A percentile compares a stretch with the other conserved stretches of the same genome.
phyloP scores from a whole-genome alignment of 2,888 invertebrate species.

The Leptinotarsa haldemani region DNA sequence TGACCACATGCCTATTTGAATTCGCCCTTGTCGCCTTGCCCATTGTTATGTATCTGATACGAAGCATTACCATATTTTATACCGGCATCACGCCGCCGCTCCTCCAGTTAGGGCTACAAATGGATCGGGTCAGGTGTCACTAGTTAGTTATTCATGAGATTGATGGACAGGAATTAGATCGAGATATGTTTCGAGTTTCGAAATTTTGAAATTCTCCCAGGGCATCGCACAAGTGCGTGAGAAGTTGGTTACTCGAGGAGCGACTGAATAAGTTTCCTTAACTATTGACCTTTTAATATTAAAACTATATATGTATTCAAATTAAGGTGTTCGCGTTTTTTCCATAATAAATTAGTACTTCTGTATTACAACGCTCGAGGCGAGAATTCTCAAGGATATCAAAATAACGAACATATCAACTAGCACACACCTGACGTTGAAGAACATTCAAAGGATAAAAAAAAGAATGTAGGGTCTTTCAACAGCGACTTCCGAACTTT shows the following conservation, averaged over 20 bases:
- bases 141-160: constrained; percentile 14
- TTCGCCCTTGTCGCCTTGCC: constrained; percentile 29
- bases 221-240: background rate
- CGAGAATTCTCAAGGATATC: background rate
- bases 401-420: background rate
- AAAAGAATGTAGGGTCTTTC: too few species aligned
- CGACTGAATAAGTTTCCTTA: background rate
- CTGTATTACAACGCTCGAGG: background rate
- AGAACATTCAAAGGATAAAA: too few species aligned
- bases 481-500: too few species aligned
- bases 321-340: background rate
- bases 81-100: background rate
- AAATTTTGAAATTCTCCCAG: background rate
- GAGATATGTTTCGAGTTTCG: background rate
- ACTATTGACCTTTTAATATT: background rate
- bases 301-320: background rate
- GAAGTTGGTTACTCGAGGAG: background rate
- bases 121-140: constrained; percentile 25
- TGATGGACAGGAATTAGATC: background rate
- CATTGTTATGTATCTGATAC: constrained; percentile 21
- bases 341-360: constrained; percentile 1
- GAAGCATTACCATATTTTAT: constrained; percentile 26
- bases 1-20: constrained; percentile 23
- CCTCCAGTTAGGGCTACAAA: constrained; percentile 8
- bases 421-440: too few species aligned